Conservation (phyloP, 2,888 invertebrate genomes). For the Allygus modestus region DNA sequence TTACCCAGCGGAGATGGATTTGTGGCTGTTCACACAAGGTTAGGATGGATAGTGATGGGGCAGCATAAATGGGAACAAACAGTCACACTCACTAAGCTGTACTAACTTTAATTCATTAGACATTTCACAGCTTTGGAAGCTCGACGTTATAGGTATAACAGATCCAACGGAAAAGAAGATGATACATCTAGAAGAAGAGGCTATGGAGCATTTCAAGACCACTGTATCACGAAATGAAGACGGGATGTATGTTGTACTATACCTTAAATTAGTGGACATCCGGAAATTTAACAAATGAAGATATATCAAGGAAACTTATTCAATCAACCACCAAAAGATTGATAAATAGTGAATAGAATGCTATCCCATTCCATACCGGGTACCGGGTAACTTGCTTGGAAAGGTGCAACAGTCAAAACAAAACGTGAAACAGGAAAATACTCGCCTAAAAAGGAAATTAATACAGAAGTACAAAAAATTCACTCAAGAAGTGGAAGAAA, state of each 20-base stretch:
- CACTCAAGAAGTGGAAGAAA: too few relatives aligned
- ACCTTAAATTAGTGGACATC: neutral
- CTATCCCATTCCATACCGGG: too few relatives aligned
- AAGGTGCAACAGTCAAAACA: too few relatives aligned
- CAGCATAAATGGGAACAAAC: neutral
- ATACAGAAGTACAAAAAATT: too few relatives aligned
- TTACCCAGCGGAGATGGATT: neutral
- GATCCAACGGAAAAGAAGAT: neutral
- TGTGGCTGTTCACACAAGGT: neutral
- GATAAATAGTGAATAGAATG: too few relatives aligned
- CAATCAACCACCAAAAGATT: conserved; percentile 1
- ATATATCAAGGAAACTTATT: neutral
- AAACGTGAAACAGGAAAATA: neutral
- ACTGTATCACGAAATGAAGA: neutral
- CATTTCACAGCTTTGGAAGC: conserved; percentile 20
- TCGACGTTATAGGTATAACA: neutral
- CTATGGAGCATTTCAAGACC: neutral
- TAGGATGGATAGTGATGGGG: conserved; percentile 18
- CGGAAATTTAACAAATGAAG: neutral
- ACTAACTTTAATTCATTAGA: neutral
- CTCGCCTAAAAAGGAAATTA: too few relatives aligned
- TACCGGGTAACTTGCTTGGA: too few relatives aligned
- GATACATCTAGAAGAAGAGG: neutral
- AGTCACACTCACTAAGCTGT: neutral
- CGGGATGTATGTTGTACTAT: neutral